phyloP scores from a whole-genome alignment of 2,888 invertebrate genomes.

The Caenorhabditis sp. region DNA sequence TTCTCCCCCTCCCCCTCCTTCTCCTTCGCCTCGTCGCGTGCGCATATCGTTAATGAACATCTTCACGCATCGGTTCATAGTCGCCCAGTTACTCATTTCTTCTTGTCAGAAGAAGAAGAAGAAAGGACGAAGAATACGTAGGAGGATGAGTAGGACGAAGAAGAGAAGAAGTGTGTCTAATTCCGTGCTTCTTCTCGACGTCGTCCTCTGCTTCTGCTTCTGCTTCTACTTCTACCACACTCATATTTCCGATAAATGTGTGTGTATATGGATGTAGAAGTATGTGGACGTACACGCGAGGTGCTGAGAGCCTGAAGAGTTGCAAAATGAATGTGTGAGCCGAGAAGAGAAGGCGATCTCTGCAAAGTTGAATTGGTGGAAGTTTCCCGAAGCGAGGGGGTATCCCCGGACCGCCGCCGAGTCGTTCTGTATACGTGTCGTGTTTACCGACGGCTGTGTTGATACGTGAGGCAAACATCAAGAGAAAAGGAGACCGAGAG shows the following conservation, averaged over 20 bases:
- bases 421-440: neutral
- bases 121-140: slow-evolving; percentile 11
- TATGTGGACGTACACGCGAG: neutral
- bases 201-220: slow-evolving; percentile 22
- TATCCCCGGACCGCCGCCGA: neutral
- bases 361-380: neutral
- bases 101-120: slow-evolving; percentile 6
- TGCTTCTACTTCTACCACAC: neutral
- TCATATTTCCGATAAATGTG: slow-evolving; percentile 11
- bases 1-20: too few species aligned
- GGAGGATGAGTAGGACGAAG: too few species aligned
- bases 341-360: neutral
- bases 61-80: slow-evolving; percentile 56
- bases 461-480: slow-evolving; percentile 23
- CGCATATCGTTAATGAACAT: slow-evolving; percentile 58
- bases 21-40: slow-evolving; percentile 18
- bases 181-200: slow-evolving; percentile 52
- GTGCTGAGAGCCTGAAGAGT: neutral
- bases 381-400: neutral
- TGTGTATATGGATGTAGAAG: neutral
- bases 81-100: slow-evolving; percentile 36
- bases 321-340: slow-evolving; percentile 17
- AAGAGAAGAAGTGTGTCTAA: slow-evolving; percentile 57
- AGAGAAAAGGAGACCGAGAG: neutral
- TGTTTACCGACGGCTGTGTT: slow-evolving; percentile 16